These are phyloP conservation scores for Scatophagus argus DNA, from an alignment of 2,113 vertebrate genomes.

Conservation along the genomic window DNA sequence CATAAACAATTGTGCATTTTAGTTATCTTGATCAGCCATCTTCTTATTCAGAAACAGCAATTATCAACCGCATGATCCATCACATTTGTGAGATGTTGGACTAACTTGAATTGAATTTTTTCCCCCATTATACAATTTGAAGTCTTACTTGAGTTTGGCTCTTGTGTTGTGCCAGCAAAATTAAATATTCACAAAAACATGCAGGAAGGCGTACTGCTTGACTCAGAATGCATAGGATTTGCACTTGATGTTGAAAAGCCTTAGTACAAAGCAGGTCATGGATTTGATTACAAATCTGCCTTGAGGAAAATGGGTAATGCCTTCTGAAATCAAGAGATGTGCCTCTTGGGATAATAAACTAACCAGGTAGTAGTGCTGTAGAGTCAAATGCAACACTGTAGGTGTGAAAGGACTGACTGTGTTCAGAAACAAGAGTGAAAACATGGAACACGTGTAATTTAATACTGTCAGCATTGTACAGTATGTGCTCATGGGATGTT, in stretches of 20 bases:
- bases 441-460: constrained; percentile 38
- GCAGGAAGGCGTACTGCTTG: constrained; percentile 43
- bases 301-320: constrained; percentile 61
- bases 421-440: constrained; percentile 38
- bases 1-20: constrained; percentile 16
- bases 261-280: constrained; percentile 67
- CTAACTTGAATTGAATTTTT: constrained; percentile 37
- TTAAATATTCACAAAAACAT: constrained; percentile 40
- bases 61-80: constrained; percentile 10
- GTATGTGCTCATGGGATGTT: constrained; percentile 43
- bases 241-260: constrained; percentile 80
- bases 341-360: constrained; percentile 67
- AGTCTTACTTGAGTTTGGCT: constrained; percentile 64
- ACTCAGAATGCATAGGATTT: constrained; percentile 73
- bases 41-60: constrained; percentile 5
- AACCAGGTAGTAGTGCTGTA: constrained; percentile 69
- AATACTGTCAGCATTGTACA: constrained; percentile 54
- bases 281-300: constrained; percentile 70
- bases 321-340: constrained; percentile 76
- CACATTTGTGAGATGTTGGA: constrained; percentile 16
- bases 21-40: constrained; percentile 25
- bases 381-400: constrained; percentile 58
- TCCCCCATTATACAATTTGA: constrained; percentile 37
- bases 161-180: constrained; percentile 47
- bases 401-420: constrained; percentile 56